A percentile compares a stretch with the other conserved stretches of the same genome.
phyloP scores from a whole-genome alignment of 2,797 vertebrate genomes.

The Anabacerthia variegaticeps region DNA sequence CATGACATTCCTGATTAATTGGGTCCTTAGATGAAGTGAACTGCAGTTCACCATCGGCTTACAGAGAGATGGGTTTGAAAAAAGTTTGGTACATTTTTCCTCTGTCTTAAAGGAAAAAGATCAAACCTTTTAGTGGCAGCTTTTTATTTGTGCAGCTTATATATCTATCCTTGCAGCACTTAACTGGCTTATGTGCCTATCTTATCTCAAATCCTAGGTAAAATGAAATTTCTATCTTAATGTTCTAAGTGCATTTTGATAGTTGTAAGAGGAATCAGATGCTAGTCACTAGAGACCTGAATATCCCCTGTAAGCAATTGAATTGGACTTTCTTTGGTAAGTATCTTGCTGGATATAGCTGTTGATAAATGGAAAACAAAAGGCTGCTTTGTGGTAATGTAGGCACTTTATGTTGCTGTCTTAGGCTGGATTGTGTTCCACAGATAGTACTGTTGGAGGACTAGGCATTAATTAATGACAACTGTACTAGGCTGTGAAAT shows the following conservation, averaged over 20 bases:
- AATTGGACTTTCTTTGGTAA: neutral
- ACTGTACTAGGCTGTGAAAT: neutral
- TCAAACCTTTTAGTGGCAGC: neutral
- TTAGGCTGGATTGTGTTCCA: neutral
- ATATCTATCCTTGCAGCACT: neutral
- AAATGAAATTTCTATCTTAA: neutral
- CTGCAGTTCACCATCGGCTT: neutral
- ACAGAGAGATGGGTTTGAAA: neutral
- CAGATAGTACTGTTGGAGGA: neutral
- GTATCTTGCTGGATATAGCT: neutral
- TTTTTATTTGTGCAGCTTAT: neutral
- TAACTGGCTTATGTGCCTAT: neutral
- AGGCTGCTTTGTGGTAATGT: neutral
- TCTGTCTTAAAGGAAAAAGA: neutral
- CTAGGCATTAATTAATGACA: neutral
- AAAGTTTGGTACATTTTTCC: neutral
- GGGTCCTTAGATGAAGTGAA: neutral
- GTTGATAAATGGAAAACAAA: slow-evolving; percentile 3
- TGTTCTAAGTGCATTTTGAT: slow-evolving; percentile 13
- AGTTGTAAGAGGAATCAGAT: neutral
- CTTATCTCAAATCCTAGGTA: neutral
- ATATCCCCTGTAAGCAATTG: neutral
- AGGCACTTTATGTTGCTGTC: neutral
- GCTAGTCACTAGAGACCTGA: neutral
- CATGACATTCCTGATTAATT: neutral